Evolutionary conservation across 1,140 invertebrate genomes (phyloP).

Genomic region (Drosophila seguyi): DNA sequence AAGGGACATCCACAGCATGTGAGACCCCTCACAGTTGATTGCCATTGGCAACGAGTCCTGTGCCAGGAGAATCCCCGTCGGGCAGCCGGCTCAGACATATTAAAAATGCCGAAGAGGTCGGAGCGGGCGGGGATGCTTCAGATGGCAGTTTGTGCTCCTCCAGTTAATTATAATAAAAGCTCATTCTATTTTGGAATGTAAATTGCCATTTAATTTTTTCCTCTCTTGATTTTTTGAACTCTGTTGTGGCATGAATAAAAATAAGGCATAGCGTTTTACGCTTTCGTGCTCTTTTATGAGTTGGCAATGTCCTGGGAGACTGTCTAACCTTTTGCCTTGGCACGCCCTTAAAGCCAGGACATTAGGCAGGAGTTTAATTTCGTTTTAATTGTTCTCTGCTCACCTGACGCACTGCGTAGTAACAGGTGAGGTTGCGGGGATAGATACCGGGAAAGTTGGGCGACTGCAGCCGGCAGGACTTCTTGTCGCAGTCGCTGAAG

Average conservation of each 20-base stretch:
- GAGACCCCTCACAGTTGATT: conserved; percentile 40
- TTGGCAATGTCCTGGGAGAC: conserved; percentile 26
- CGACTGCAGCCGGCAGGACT: conserved; percentile 93
- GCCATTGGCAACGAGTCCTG: conserved; percentile 37
- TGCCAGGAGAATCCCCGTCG: conserved; percentile 9
- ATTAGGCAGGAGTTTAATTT: conserved; percentile 48
- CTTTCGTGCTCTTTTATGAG: conserved; percentile 64
- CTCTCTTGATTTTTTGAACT: conserved; percentile 66
- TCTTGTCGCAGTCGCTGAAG: conserved; percentile 95
- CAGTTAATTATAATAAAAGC: conserved; percentile 80
- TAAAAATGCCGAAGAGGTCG: conserved; percentile 35
- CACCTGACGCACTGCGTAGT: conserved; percentile 91
- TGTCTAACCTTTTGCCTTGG: conserved; percentile 37
- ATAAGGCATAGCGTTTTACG: conserved; percentile 22
- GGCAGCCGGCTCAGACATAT: conserved; percentile 29
- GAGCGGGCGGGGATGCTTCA: conserved; percentile 10
- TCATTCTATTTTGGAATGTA: conserved; percentile 73
- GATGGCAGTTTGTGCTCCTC: conserved; percentile 18
- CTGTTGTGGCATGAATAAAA: conserved; percentile 52
- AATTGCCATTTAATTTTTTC: conserved; percentile 77
- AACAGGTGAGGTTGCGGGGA: conserved; percentile 95
- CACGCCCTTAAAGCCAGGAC: conserved; percentile 23
- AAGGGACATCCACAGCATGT: conserved; percentile 22
- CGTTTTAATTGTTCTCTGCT: conserved; percentile 50
- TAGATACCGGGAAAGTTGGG: conserved; percentile 96